Evolutionary conservation across 2,113 vertebrate genomes (phyloP), one percentile per base, ranked within the genome.

Genomic region (Zosterops japonicus): DNA sequence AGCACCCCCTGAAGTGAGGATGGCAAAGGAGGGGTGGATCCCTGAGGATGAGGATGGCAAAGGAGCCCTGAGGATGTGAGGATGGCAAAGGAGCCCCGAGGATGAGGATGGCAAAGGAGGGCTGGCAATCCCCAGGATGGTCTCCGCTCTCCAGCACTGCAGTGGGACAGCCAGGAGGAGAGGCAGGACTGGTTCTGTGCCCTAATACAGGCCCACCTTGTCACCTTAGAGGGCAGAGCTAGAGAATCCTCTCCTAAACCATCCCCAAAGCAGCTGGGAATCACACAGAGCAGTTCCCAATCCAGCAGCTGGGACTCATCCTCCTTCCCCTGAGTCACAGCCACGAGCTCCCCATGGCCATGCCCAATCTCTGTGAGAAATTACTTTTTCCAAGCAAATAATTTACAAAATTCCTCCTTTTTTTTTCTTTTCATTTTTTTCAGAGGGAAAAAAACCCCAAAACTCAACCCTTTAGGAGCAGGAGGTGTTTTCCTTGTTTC

Each of bases 261-360:
- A 9, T 49, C 8, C 2, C 36, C 52, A 24, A 2, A 28, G 12
- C n/a, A 53, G 57, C 11, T 0, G 0, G 42, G 33, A 41, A 29
- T 21, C 1, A 4, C 8, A 0, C 15, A 28, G 93, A 56, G 50
- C 76, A 39, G 77, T 12, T 83, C 87, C 77, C 28, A 22, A 31
- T 8, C 55, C 29, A 57, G 53, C 77, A 93, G 84, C 93, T 42
- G 81, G 82, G 72, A 33, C 7, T 5, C 84, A 76, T 88, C 91
- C 93, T 83, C 91, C 67, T 61, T n/a, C 79, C 70, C 86, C 64
- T 21, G 8, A 20, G n/a, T 15, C 44, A 1, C 85, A 47, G 71
- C 81, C 31, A 6, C 0, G 3, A 76, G 64, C 82, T 93, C 74
- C 8, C 0, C 3, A 0, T 29, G 27, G 8, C 60, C 1, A 0